phyloP scores from a whole-genome alignment of 2,888 invertebrate genomes.

The Ennomos quercinarius region DNA sequence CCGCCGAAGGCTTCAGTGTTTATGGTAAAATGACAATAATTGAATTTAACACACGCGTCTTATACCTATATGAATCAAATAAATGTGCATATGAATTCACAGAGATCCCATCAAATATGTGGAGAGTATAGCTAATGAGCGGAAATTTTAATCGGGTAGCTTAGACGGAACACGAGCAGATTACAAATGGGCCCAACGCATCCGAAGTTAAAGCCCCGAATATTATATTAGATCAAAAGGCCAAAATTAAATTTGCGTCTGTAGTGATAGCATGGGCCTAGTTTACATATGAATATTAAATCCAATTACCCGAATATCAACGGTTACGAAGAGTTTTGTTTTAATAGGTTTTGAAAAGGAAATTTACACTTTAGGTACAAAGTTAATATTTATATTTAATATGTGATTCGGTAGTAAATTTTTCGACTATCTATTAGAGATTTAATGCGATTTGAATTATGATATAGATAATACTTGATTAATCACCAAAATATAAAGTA shows the following conservation, averaged over 20 bases:
- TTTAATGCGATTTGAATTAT: too few relatives aligned
- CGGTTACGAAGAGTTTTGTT: constrained; percentile 21
- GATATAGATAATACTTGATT: too few relatives aligned
- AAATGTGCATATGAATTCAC: constrained; percentile 30
- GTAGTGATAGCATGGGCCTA: constrained; percentile 55
- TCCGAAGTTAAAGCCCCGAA: constrained; percentile 60
- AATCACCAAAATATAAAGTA: too few relatives aligned
- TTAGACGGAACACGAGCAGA: constrained; percentile 45
- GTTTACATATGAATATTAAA: constrained; percentile 66
- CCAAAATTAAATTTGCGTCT: constrained; percentile 65
- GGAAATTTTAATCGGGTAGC: constrained; percentile 59
- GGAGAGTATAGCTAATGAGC: constrained; percentile 47
- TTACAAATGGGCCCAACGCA: constrained; percentile 55
- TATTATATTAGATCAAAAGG: constrained; percentile 68
- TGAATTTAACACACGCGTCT: too few relatives aligned
- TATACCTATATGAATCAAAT: constrained; percentile 1
- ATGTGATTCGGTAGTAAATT: too few relatives aligned
- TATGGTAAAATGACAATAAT: too few relatives aligned
- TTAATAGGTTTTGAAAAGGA: constrained; percentile 6
- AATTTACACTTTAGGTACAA: background rate
- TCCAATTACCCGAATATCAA: constrained; percentile 52
- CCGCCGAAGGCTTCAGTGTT: too few relatives aligned
- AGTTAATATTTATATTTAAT: too few relatives aligned
- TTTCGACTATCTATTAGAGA: too few relatives aligned
- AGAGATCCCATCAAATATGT: constrained; percentile 41